Conservation (phyloP, 2,113 vertebrate genomes). For the Willisornis vidua region DNA sequence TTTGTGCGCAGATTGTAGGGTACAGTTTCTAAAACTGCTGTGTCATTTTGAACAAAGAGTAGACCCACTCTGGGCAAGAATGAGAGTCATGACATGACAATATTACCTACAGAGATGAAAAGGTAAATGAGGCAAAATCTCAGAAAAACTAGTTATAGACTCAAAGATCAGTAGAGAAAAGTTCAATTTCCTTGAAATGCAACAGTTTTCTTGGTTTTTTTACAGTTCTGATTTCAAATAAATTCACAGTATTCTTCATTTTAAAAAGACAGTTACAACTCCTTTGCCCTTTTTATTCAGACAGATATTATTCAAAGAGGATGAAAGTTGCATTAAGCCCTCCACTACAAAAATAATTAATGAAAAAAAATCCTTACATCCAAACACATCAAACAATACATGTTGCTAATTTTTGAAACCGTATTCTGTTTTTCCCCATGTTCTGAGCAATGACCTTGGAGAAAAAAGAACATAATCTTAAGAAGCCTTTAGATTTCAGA, state of each 20-base stretch:
- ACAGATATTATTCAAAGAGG: background rate
- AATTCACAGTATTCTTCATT: background rate
- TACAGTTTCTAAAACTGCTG: background rate
- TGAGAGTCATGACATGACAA: background rate
- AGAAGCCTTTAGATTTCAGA: background rate
- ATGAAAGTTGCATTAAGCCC: background rate
- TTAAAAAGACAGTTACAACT: accelerated
- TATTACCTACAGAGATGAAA: background rate
- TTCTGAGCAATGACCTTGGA: background rate
- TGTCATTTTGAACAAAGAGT: background rate
- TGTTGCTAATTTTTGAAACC: background rate
- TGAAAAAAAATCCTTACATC: background rate
- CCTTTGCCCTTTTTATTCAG: background rate
- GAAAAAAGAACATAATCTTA: conserved; percentile 2
- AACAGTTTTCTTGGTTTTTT: background rate
- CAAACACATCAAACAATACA: background rate
- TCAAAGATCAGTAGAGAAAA: background rate
- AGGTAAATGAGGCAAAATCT: background rate
- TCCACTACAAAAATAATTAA: background rate
- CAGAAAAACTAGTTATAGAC: background rate
- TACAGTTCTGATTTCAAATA: background rate
- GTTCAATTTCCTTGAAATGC: background rate
- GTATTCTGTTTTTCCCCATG: background rate
- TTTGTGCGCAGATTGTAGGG: background rate
- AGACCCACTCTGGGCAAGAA: background rate